Evolutionary conservation across 1,140 invertebrate species (phyloP).

Genomic region (Nylanderia fulva): DNA sequence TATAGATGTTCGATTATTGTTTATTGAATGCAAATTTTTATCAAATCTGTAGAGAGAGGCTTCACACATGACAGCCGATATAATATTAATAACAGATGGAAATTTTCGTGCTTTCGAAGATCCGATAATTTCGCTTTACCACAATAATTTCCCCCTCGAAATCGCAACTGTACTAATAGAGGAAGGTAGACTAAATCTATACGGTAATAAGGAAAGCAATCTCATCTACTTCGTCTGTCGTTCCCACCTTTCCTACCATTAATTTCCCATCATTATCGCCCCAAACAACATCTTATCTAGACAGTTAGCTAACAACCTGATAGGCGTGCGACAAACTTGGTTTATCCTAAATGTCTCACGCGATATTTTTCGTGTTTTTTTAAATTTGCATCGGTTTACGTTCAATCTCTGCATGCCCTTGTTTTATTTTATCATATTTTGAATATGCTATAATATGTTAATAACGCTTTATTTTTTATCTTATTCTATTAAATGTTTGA

Average conservation of each 20-base stretch:
- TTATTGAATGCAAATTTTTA: background rate
- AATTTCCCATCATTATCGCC: conserved; percentile 71
- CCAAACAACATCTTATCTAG: conserved; percentile 61
- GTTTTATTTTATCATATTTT: background rate
- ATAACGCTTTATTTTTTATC: background rate
- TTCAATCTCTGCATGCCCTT: background rate
- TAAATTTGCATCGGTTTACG: background rate
- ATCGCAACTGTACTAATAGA: conserved; percentile 8
- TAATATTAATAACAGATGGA: background rate
- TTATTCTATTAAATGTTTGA: background rate
- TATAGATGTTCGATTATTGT: background rate
- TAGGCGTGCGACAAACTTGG: conserved; percentile 24
- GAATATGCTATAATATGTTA: background rate
- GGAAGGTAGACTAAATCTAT: conserved; percentile 49
- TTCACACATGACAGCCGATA: background rate
- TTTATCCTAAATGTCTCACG: conserved; percentile 52
- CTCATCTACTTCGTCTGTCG: conserved; percentile 61
- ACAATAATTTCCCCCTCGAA: conserved; percentile 28
- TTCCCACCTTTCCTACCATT: conserved; percentile 49
- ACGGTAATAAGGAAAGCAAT: conserved; percentile 71
- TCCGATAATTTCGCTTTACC: conserved; percentile 13
- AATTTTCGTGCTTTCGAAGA: background rate
- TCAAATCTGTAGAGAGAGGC: background rate
- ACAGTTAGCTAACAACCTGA: conserved; percentile 52
- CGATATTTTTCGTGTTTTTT: background rate